Conservation (phyloP, 2,888 invertebrate species). For the Dichetophora obliterata region DNA sequence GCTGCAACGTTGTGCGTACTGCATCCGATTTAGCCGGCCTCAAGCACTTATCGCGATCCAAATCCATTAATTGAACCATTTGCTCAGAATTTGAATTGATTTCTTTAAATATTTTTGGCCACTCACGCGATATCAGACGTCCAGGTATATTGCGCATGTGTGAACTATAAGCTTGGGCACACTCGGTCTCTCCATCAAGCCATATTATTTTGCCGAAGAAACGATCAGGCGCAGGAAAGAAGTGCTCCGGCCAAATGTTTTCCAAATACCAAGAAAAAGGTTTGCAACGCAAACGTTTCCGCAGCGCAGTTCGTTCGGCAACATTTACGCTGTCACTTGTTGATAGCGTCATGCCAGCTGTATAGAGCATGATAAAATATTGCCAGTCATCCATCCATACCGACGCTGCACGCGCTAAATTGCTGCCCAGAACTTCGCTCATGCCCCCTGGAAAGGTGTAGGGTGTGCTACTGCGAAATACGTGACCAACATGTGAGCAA, state of each 20-base stretch:
- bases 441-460: constrained; percentile 96
- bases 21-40: constrained; percentile 57
- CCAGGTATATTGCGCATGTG: constrained; percentile 63
- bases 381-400: constrained; percentile 99
- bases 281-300: constrained; percentile 83
- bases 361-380: constrained; percentile 90
- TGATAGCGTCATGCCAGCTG: constrained; percentile 73
- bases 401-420: constrained; percentile 91
- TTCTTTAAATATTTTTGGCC: constrained; percentile 60
- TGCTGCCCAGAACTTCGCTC: constrained; percentile 82
- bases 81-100: constrained; percentile 57
- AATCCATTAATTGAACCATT: constrained; percentile 58
- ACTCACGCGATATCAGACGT: constrained; percentile 57
- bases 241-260: constrained; percentile 96
- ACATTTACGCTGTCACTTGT: constrained; percentile 68
- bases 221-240: constrained; percentile 88
- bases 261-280: constrained; percentile 94
- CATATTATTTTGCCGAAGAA: constrained; percentile 88
- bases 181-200: constrained; percentile 62
- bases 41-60: constrained; percentile 64
- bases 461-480: constrained; percentile 93
- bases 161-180: constrained; percentile 59
- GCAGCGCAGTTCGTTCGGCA: constrained; percentile 76
- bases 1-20: constrained; percentile 55
- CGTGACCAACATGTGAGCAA: constrained; percentile 93